Conservation (phyloP, 2,888 invertebrate species). For the Agonopterix heracliana region DNA sequence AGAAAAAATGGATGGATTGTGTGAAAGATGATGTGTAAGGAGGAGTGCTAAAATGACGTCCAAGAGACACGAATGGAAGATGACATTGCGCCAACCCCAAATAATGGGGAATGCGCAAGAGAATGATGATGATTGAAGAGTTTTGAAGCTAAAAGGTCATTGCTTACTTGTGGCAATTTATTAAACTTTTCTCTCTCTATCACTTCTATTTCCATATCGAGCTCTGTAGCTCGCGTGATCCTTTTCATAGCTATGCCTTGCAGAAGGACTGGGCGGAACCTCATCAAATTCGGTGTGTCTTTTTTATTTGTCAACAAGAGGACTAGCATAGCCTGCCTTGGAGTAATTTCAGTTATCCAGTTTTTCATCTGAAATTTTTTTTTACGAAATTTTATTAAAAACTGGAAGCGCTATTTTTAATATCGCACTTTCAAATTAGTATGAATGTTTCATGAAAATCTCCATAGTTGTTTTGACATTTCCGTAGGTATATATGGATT, state of each 20-base stretch:
- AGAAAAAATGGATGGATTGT: no score
- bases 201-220: slow-evolving; percentile 66
- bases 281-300: slow-evolving; percentile 47
- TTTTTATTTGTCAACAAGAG: slow-evolving; percentile 56
- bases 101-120: no score
- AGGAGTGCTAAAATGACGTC: no score
- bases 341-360: slow-evolving; percentile 52
- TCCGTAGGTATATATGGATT: neutral
- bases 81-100: no score
- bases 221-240: slow-evolving; percentile 51
- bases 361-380: slow-evolving; percentile 45
- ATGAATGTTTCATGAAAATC: neutral
- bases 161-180: slow-evolving; percentile 34
- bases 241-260: slow-evolving; percentile 64
- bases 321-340: slow-evolving; percentile 51
- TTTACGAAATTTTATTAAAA: neutral
- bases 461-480: neutral
- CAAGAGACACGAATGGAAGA: no score
- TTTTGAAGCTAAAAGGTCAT: no score
- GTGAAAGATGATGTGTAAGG: no score
- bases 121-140: no score
- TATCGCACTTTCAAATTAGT: neutral
- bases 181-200: slow-evolving; percentile 56
- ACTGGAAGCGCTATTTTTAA: neutral
- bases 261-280: slow-evolving; percentile 45